phyloP scores from a whole-genome alignment of 2,888 invertebrate species.

The Thymelicus acteon region DNA sequence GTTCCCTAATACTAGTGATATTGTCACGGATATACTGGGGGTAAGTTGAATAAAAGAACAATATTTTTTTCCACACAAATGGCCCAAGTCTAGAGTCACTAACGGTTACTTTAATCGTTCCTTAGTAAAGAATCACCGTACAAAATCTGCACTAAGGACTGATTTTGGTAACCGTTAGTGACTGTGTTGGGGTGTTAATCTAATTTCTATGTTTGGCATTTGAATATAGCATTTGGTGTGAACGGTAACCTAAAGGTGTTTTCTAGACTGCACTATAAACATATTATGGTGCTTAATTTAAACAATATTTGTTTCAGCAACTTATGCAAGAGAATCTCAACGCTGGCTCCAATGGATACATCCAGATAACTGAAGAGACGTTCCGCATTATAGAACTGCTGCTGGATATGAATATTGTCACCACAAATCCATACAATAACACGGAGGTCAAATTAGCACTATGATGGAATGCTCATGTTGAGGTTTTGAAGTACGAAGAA shows the following conservation, averaged over 20 bases:
- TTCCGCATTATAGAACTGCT: constrained; percentile 58
- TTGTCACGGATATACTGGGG: constrained; percentile 59
- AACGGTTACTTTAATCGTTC: no score
- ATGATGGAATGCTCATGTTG: constrained; percentile 20
- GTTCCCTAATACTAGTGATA: constrained; percentile 57
- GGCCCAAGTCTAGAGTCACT: no score
- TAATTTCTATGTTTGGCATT: no score
- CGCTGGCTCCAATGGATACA: constrained; percentile 59
- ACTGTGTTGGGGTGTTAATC: no score
- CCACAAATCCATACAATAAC: constrained; percentile 68
- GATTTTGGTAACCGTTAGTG: no score
- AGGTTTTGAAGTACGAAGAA: neutral
- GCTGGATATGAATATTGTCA: constrained; percentile 66
- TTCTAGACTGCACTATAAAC: no score
- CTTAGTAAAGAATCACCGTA: no score
- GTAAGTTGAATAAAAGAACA: constrained; percentile 54
- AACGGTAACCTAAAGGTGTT: no score
- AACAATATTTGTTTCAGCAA: constrained; percentile 55
- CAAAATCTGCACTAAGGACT: no score
- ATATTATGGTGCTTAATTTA: neutral
- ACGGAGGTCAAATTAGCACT: constrained; percentile 65
- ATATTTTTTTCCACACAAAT: no score
- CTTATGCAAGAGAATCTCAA: constrained; percentile 60
- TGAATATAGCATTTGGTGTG: no score
- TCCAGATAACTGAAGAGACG: constrained; percentile 60